Base-by-base conservation (phyloP, 2,888 invertebrate species). In the Yponomeuta plumbellus region DNA sequence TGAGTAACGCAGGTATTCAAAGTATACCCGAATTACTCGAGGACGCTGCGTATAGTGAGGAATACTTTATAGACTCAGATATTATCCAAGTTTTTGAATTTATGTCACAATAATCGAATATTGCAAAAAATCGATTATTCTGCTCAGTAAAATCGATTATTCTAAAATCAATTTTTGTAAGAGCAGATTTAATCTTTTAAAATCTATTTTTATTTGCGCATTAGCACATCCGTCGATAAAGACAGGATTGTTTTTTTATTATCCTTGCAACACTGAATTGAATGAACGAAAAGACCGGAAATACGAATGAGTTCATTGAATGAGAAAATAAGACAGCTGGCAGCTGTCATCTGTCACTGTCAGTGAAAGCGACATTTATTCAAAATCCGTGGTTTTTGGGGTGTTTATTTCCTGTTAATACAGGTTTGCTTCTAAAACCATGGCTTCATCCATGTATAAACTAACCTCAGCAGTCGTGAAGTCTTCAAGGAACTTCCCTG, bases 401-500 rank as follows among this genome's bases (percentile, higher is more conserved):
- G 20, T 58, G 58, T n/a, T 57, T n/a, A 20, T 58, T 20, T 58
- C 21, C 11, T 20, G 11, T 20, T 21, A 17, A 52, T 17, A 17
- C 17, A 0, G 44, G 10, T 22, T 59, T 26, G 6, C 23, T 22
- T 40, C 20, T 57, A 65, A 68, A 75, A 85, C 74, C 74, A 90
- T 90, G 90, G 86, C 89, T 71, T 73, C 75, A 67, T 80, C 83
- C 71, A 79, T 89, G 78, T 84, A 86, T 68, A 90, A 87, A 79
- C 68, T 87, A 67, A 83, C 86, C 70, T 78, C 83, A 56, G 74
- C 76, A 2, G 40, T 87, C 64, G 52, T 80, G 5, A 83, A 79
- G 65, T 76, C 83, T 2, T 80, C 86, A 0, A 86, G 80, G 70
- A 88, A 86, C 69, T 72, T 83, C 21, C 78, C 85, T 68, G 80